Evolutionary conservation across 2,888 invertebrate genomes (phyloP).

Genomic region (Notodonta dromedarius): DNA sequence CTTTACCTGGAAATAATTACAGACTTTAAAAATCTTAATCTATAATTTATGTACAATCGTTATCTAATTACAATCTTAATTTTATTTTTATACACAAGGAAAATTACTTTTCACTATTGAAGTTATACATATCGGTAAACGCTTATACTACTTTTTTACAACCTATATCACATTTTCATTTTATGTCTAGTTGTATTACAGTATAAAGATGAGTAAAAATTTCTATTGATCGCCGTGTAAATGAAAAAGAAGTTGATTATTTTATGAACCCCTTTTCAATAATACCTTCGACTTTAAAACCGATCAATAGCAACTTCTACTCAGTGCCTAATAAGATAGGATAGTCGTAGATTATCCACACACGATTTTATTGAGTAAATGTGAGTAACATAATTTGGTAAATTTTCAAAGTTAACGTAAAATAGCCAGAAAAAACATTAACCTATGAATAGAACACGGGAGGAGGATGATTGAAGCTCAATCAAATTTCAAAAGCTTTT

Average conservation of each 20-base stretch:
- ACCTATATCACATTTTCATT: constrained; percentile 83
- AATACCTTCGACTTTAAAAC: background rate
- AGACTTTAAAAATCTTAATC: constrained; percentile 82
- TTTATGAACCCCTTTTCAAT: background rate
- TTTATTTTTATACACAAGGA: constrained; percentile 63
- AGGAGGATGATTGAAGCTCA: too few species aligned
- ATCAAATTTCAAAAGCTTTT: too few species aligned
- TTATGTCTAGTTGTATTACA: constrained; percentile 62
- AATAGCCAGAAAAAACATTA: too few species aligned
- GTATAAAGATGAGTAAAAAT: constrained; percentile 24
- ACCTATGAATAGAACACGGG: too few species aligned
- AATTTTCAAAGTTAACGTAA: too few species aligned
- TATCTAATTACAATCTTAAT: constrained; percentile 66
- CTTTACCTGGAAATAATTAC: constrained; percentile 78
- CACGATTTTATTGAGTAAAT: too few species aligned
- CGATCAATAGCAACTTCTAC: background rate
- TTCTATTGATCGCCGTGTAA: constrained; percentile 12
- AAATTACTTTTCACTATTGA: constrained; percentile 52
- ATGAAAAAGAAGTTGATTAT: background rate
- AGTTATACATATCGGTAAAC: constrained; percentile 66
- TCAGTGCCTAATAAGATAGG: too few species aligned
- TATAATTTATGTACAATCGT: constrained; percentile 78
- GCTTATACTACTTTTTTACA: constrained; percentile 77
- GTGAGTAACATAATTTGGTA: too few species aligned
- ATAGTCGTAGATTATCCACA: too few species aligned